Evolutionary conservation across 2,797 vertebrate genomes (phyloP).

Genomic region (Oryzias sinensis): DNA sequence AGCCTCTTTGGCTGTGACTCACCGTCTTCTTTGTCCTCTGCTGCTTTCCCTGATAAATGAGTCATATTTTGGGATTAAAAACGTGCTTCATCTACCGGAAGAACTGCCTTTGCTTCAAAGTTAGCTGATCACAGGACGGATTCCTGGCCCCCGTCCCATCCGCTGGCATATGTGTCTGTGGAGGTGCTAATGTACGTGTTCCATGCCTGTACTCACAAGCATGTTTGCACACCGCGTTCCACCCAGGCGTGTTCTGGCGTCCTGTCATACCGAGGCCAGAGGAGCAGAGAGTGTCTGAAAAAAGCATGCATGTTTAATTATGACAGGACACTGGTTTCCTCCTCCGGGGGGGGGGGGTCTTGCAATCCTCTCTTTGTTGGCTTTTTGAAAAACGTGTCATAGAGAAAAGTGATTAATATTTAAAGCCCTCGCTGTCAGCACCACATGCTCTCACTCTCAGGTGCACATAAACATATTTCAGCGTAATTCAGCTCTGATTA

Average conservation of each 20-base stretch:
- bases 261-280: conserved; percentile 93
- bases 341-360: conserved; percentile 83
- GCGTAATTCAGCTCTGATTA: conserved; percentile 70
- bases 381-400: conserved; percentile 90
- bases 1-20: conserved; percentile 18
- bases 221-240: conserved; percentile 93
- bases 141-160: conserved; percentile 75
- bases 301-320: conserved; percentile 99
- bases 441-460: conserved; percentile 31
- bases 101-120: conserved; percentile 34
- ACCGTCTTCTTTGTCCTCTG: conserved; percentile 6
- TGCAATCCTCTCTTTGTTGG: conserved; percentile 85
- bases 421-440: conserved; percentile 75
- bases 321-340: conserved; percentile 82
- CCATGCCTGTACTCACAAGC: conserved; percentile 90
- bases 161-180: conserved; percentile 87
- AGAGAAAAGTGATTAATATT: conserved; percentile 86
- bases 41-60: conserved; percentile 18
- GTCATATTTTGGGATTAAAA: conserved; percentile 8
- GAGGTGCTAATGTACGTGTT: conserved; percentile 96
- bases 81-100: conserved; percentile 23
- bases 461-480: conserved; percentile 28
- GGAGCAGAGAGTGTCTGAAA: conserved; percentile 88
- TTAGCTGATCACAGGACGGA: conserved; percentile 49
- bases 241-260: conserved; percentile 95